phyloP scores from a whole-genome alignment of 1,140 invertebrate genomes.

The Ceratosolen fusciceps region DNA sequence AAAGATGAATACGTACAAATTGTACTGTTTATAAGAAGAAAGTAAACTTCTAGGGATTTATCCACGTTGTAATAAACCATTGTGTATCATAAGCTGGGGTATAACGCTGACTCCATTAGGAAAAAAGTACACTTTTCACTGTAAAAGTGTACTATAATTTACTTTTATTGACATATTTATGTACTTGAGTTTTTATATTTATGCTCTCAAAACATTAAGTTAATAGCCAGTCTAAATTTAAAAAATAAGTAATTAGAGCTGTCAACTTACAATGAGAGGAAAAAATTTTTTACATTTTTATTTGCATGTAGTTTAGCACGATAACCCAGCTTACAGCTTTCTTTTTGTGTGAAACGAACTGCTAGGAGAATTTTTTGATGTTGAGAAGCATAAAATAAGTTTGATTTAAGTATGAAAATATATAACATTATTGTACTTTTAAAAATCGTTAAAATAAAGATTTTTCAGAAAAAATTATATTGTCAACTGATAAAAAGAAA shows the following conservation, averaged over 20 bases:
- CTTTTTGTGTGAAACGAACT: constrained; percentile 47
- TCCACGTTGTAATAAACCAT: constrained; percentile 60
- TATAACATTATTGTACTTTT: constrained; percentile 50
- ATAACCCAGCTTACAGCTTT: constrained; percentile 38
- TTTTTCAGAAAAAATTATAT: constrained; percentile 45
- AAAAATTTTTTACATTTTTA: constrained; percentile 36
- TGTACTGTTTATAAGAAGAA: constrained; percentile 66
- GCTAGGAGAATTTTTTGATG: constrained; percentile 44
- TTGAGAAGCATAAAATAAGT: constrained; percentile 41
- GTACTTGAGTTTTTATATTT: constrained; percentile 43
- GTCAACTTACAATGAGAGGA: constrained; percentile 24
- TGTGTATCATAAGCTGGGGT: constrained; percentile 55
- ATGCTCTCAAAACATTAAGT: constrained; percentile 28
- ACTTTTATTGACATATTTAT: constrained; percentile 43
- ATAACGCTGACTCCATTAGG: constrained; percentile 36
- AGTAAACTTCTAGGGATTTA: constrained; percentile 62
- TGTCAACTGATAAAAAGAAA: background rate
- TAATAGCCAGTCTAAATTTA: constrained; percentile 13
- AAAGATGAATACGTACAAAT: constrained; percentile 63
- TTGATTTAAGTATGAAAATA: constrained; percentile 46
- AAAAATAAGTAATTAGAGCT: background rate
- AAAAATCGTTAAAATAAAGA: constrained; percentile 50
- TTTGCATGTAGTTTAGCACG: constrained; percentile 28
- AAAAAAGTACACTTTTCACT: constrained; percentile 38
- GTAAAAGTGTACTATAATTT: constrained; percentile 40